phyloP scores from a whole-genome alignment of 2,113 vertebrate species.

The Chionis minor region DNA sequence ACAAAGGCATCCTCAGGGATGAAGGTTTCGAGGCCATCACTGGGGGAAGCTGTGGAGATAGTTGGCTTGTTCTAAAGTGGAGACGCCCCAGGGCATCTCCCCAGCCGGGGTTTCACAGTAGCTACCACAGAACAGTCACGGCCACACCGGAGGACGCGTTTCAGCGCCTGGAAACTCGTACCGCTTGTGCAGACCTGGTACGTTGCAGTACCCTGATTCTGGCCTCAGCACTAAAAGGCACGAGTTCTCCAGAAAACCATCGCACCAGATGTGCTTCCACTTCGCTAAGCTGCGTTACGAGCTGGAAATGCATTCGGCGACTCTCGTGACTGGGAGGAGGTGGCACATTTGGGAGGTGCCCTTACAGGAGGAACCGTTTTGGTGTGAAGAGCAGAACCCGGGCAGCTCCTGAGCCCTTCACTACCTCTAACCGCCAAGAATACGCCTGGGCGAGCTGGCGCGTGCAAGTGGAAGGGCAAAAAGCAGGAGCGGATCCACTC shows the following conservation, averaged over 20 bases:
- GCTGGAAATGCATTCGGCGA: background rate
- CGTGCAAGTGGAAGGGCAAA: background rate
- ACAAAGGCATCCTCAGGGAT: background rate
- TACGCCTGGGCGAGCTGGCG: fast-evolving
- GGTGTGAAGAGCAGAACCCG: background rate
- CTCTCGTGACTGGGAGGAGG: background rate
- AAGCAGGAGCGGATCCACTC: background rate
- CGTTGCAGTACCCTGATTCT: background rate
- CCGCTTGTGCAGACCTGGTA: background rate
- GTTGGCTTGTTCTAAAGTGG: background rate
- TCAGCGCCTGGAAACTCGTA: background rate
- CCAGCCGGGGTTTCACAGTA: background rate
- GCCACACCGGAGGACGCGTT: background rate
- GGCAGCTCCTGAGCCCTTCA: background rate
- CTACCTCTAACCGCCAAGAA: too few relatives aligned
- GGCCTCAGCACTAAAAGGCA: background rate
- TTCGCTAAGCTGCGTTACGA: fast-evolving
- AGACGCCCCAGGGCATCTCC: background rate
- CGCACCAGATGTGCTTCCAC: background rate
- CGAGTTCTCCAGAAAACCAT: background rate
- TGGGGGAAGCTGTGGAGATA: background rate
- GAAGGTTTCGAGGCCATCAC: background rate
- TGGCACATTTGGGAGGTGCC: background rate
- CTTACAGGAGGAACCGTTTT: background rate
- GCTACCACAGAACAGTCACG: background rate